Base-by-base conservation (phyloP, 2,113 vertebrate genomes). In the Phyllostomus hastatus region DNA sequence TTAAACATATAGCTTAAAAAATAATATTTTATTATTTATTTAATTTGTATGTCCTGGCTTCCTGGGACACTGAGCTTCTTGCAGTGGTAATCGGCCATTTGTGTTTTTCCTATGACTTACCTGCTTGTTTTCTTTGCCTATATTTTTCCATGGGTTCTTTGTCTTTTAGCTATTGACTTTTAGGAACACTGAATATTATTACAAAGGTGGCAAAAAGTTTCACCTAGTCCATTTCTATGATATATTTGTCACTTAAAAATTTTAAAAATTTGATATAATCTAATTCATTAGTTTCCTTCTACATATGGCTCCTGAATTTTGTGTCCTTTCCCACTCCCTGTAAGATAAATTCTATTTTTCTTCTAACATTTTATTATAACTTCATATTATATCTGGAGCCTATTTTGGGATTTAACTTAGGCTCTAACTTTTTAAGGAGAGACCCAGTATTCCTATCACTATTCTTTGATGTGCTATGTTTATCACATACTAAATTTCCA, bases 401-500 rank as follows among this genome's bases (percentile, higher is more conserved):
- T 94, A 80, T 70, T 75, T 94, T 5, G 81, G n/a, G 52, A 15
- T 72, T 4, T 70, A 86, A 95, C 48, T 73, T 89, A 79, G 80
- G 43, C 83, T 95, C 64, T 88, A 50, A 57, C 61, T 83, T 87
- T 88, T 88, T 88, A 76, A 72, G 86, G 66, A 22, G 52, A 94
- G 64, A 94, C 52, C 33, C 46, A 92, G 10, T 64, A 61, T 78
- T 82, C 48, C 38, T 69, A 91, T 73, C 41, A 28, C 22, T 50
- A 54, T 79, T 84, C 78, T 91, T 83, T 90, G 64, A 93, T 83
- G 75, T 46, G 35, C 67, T 82, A 35, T 88, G 70, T 78, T 95
- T 64, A 84, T 64, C 38, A 11, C 67, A 94, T 50, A 85, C 88
- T 94, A 81, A n/a, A 86, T 91, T 85, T 89, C 83, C 79, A 93